Evolutionary conservation across 1,140 invertebrate genomes (phyloP), one percentile per base, ranked within the genome.

Genomic region (Solenopsis fugax): DNA sequence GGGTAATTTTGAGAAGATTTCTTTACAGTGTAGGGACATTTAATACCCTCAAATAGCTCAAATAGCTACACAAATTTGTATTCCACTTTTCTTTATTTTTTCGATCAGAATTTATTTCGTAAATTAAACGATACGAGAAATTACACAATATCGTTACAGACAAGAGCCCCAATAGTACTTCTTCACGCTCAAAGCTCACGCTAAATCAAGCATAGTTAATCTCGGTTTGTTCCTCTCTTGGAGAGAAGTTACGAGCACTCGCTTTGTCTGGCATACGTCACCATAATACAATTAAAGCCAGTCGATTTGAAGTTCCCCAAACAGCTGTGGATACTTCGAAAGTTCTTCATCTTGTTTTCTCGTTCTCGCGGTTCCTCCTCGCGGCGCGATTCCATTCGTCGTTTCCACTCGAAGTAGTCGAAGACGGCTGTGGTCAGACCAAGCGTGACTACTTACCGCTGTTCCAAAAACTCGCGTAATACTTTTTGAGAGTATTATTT

Each of bases 241-340:
- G 41, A 34, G 24, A 34, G 24, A 82, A 72, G 41, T 60, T 62
- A 45, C 6, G 29, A 37, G 29, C 52, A 10, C 24, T 60, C 18
- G 67, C 69, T 84, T 84, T 75, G 52, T 72, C 41, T 58, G 6
- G 13, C 10, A 73, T 45, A 73, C 29, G 58, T 84, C 24, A 54
- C 18, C 41, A 13, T 48, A 75, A 84, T 84, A 71, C 13, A 60
- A 60, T 82, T 82, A 72, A 72, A 73, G 67, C 29, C 80, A 60
- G 24, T 82, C 24, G 41, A 29, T 50, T 73, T 37, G 54, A 37
- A 84, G 13, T 73, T 81, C 21, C n/a, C 0, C 12, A 9, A 58
- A 56, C 16, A 82, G 21, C 71, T 84, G 18, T 73, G 4, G 41
- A 10, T 60, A 60, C 13, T 48, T 75, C 48, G 24, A n/a, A 45